Base-by-base conservation (phyloP, 2,797 vertebrate genomes). In the Lagocephalus sceleratus region DNA sequence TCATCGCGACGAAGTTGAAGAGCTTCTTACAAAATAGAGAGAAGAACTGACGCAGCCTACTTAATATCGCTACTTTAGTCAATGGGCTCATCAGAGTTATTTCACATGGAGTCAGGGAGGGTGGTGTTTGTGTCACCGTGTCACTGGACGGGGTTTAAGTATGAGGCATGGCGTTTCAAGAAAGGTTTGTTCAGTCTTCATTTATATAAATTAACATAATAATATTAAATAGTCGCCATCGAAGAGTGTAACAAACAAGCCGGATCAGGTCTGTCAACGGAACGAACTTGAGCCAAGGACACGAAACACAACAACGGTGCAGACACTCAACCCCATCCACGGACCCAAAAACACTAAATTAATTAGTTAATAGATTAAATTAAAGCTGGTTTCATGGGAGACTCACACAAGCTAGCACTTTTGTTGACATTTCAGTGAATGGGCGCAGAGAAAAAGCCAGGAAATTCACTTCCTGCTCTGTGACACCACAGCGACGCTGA, bases 1-100 rank as follows among this genome's bases (percentile, higher is more conserved):
- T 54, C 84, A 91, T 83, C 0, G 61, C 61, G 38, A 23, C 14
- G 54, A 81, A 68, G 47, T 60, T 66, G 51, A 82, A 9, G 26
- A 83, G 12, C 20, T 53, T 63, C 20, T 68, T 72, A 0, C 76
- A 47, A 23, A 73, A 60, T 1, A 47, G 17, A 0, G 22, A 78
- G 11, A 85, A 47, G 73, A 16, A 26, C 0, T n/a, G 3, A 58
- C 59, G 72, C 0, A 71, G 6, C 20, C 47, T 20, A 51, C 44
- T 16, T 0, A 54, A 3, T 19, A 54, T 1, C 0, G 19, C 22
- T 11, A 6, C 26, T 16, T 11, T 23, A 48, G 40, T 57, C 40
- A 59, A 54, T 76, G 68, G 81, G 72, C 72, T 0, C 3, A 16
- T 19, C 2, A 11, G 0, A 20, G 1, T 21, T 0, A 62, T 29